Evolutionary conservation across 2,888 invertebrate species (phyloP), one percentile per base, ranked within the genome.

Genomic region (Tryphoninae sp.): DNA sequence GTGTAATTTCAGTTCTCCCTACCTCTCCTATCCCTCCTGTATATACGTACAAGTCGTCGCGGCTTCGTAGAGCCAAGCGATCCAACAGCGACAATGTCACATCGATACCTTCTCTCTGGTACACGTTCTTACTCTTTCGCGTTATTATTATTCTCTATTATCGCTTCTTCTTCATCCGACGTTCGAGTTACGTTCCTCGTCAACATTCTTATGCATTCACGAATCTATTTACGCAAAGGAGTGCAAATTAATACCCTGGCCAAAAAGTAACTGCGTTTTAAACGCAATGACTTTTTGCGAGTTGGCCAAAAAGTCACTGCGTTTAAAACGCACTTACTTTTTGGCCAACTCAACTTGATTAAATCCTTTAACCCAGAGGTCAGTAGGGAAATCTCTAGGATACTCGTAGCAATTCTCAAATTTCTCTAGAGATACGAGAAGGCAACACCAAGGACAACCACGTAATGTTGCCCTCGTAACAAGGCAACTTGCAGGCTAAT

Each of bases 61-160:
- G 76, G 68, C 72, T 42, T 53, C 77, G 61, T 75, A 40, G 59
- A 51, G 13, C n/a, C 55, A 42, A 74, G 45, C 81, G 51, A 67
- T 22, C 26, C 16, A 64, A 59, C 72, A 78, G 26, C 73, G 79
- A 79, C 72, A 81, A 77, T 67, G 83, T 80, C 78, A 74, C 80
- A 80, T 79, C 80, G 73, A 82, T 79, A 84, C 83, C 83, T 86
- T 71, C 84, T 81, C 33, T 86, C 77, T 83, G 83, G 87, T 68
- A 23, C 72, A 61, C 64, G 22, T 77, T 77, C 58, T 51, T 55
- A 61, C 76, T 71, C 77, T 76, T 23, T 26, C 16, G 13, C 58
- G 4, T 16, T 22, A 2, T 72, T 64, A 64, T 45, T 13, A 11
- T 26, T 51, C 61, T 19, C 68, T 33, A 22, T 80, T 64, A 11